phyloP scores from a whole-genome alignment of 2,888 invertebrate genomes.

The Eretmocerus hayati region DNA sequence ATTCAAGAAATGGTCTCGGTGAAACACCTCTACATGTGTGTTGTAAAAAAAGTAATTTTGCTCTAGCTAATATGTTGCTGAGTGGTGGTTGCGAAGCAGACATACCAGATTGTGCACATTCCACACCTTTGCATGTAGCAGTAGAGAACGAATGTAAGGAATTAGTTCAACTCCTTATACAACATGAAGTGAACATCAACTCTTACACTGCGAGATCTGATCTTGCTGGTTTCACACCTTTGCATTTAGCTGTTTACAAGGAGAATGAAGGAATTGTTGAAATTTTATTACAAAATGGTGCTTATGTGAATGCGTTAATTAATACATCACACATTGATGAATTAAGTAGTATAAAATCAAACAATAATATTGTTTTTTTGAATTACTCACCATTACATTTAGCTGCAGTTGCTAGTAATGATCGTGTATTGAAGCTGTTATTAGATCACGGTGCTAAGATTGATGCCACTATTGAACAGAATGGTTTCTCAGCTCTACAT shows the following conservation, averaged over 20 bases:
- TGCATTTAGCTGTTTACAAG: constrained; percentile 16
- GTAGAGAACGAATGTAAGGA: neutral
- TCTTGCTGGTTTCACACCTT: constrained; percentile 4
- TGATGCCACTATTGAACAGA: neutral
- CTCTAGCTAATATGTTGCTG: constrained; percentile 4
- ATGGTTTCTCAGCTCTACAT: constrained; percentile 12
- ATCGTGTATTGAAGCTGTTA: constrained; percentile 4
- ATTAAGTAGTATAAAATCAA: neutral
- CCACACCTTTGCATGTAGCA: constrained; percentile 8
- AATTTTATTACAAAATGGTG: constrained; percentile 9
- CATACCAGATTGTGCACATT: neutral
- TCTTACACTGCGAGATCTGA: neutral
- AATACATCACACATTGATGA: neutral
- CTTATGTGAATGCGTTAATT: constrained; percentile 6
- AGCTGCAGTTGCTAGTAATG: constrained; percentile 1
- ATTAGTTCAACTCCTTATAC: neutral
- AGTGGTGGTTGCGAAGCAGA: neutral
- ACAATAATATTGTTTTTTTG: neutral
- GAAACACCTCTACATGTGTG: constrained; percentile 11
- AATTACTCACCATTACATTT: constrained; percentile 10
- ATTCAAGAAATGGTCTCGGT: neutral
- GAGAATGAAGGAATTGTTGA: constrained; percentile 1
- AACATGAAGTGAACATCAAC: neutral
- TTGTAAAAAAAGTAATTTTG: constrained; percentile 4
- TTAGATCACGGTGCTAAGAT: constrained; percentile 5